phyloP scores from a whole-genome alignment of 2,797 vertebrate genomes.

The Macroramphosus scolopax region DNA sequence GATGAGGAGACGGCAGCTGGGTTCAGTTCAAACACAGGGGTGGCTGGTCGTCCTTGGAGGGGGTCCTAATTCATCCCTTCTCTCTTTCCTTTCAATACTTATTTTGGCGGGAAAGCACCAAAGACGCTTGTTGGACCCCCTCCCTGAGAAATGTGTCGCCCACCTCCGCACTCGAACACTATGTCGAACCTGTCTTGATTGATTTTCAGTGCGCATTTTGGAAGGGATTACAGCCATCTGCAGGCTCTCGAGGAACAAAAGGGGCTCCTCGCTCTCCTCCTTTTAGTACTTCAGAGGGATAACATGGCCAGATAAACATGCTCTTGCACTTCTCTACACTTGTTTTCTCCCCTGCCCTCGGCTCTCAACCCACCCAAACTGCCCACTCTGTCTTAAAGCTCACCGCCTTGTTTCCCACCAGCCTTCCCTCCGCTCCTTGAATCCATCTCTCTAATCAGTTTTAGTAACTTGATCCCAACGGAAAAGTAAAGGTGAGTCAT shows the following conservation, averaged over 20 bases:
- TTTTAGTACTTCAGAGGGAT: conserved; percentile 68
- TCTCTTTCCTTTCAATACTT: conserved; percentile 59
- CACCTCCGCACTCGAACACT: conserved; percentile 61
- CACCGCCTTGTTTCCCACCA: conserved; percentile 21
- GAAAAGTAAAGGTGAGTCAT: too few relatives aligned
- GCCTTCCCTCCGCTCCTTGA: too few relatives aligned
- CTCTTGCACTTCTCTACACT: conserved; percentile 48
- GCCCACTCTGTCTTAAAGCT: conserved; percentile 45
- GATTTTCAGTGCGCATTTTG: conserved; percentile 78
- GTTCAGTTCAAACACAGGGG: conserved; percentile 38
- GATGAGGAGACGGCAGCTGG: conserved; percentile 61
- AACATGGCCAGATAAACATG: conserved; percentile 71
- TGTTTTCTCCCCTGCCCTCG: conserved; percentile 58
- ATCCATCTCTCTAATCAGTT: too few relatives aligned
- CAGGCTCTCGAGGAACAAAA: conserved; percentile 82
- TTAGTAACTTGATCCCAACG: too few relatives aligned
- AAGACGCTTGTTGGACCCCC: conserved; percentile 60
- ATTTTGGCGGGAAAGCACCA: conserved; percentile 76
- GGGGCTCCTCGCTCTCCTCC: conserved; percentile 63
- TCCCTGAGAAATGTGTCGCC: conserved; percentile 54
- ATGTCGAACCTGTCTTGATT: conserved; percentile 69
- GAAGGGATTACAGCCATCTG: conserved; percentile 84
- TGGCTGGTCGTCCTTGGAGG: conserved; percentile 37
- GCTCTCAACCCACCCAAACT: conserved; percentile 54
- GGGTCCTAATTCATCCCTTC: conserved; percentile 56